Conservation (phyloP, 1,140 invertebrate species). For the Micrasema minimum region DNA sequence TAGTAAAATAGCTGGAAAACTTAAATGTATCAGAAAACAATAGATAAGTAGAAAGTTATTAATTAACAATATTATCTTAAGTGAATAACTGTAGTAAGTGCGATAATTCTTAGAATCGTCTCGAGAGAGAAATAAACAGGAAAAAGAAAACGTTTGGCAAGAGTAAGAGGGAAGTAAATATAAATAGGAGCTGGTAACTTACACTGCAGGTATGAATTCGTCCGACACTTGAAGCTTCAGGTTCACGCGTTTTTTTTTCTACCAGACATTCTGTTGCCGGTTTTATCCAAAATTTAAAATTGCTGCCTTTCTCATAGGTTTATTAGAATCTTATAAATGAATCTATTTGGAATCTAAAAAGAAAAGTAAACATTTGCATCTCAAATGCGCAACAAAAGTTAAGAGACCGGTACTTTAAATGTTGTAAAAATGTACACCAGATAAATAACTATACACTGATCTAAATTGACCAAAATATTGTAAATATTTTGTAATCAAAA, state of each 20-base stretch:
- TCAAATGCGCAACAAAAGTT: not conserved
- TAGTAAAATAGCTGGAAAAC: too few species aligned
- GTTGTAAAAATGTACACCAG: too few species aligned
- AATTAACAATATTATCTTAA: too few species aligned
- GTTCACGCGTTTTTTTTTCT: conserved; percentile 57
- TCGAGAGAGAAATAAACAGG: too few species aligned
- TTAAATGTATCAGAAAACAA: too few species aligned
- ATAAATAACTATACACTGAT: not conserved
- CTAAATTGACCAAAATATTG: conserved; percentile 3
- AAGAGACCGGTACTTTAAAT: too few species aligned
- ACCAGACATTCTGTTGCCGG: conserved; percentile 41
- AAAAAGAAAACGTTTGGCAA: too few species aligned
- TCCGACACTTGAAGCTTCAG: conserved; percentile 66
- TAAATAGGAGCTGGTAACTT: conserved; percentile 52
- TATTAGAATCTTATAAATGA: conserved; percentile 14
- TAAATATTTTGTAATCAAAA: conserved; percentile 41
- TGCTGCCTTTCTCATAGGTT: conserved; percentile 33
- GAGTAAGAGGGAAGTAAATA: not conserved
- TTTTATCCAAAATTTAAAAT: conserved; percentile 35
- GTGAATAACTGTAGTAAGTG: too few species aligned
- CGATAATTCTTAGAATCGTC: too few species aligned
- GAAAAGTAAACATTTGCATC: conserved; percentile 29
- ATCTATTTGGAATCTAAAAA: conserved; percentile 28
- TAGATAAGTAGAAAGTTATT: too few species aligned
- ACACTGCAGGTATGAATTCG: conserved; percentile 61